These are phyloP conservation scores for Chlorospingus flavigularis DNA, from an alignment of 2,797 vertebrate genomes.

Conservation along the genomic window DNA sequence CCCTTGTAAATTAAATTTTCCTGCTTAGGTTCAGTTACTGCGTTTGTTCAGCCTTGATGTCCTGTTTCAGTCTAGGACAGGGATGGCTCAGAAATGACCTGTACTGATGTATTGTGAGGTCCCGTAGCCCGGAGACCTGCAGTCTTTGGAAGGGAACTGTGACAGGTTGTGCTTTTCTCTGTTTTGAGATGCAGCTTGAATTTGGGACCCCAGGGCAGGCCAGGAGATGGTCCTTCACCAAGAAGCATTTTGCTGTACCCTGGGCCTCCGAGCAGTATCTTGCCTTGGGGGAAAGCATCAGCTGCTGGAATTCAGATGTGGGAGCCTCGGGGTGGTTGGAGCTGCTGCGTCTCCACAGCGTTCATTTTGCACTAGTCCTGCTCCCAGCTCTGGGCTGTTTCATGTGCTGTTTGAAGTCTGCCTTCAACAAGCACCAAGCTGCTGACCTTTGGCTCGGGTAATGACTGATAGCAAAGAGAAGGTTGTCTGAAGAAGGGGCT, in stretches of 20 bases:
- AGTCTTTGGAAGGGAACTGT: neutral
- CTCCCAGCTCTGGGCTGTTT: neutral
- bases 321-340: rapidly evolving
- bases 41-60: neutral
- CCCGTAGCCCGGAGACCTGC: rapidly evolving
- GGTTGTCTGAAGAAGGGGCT: neutral
- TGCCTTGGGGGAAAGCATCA: neutral
- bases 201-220: neutral
- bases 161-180: neutral
- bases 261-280: neutral
- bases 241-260: neutral
- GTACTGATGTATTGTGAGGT: neutral
- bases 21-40: neutral
- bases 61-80: neutral
- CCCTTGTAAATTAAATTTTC: neutral
- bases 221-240: neutral
- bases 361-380: neutral
- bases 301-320: neutral
- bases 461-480: neutral
- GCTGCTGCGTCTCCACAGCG: neutral
- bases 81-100: neutral
- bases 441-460: neutral
- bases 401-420: neutral
- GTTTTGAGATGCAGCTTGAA: neutral
- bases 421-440: neutral